These are phyloP conservation scores for Ischnura elegans DNA, from an alignment of 2,888 invertebrate species.

Conservation along the genomic window DNA sequence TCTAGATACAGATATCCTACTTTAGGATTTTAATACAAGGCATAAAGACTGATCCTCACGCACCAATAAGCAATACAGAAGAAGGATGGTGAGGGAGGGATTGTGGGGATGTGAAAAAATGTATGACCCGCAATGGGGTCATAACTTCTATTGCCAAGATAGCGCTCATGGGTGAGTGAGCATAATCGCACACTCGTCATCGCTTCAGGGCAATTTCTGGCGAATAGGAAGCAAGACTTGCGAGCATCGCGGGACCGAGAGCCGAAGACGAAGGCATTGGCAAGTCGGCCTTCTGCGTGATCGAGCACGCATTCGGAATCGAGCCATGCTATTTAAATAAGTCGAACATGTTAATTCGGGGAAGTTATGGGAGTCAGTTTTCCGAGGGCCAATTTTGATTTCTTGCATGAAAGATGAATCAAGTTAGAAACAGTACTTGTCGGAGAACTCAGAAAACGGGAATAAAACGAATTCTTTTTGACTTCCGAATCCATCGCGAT, in stretches of 20 bases:
- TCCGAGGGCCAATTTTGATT: neutral
- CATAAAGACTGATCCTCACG: too few relatives aligned
- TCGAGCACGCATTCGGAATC: neutral
- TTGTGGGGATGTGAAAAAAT: too few relatives aligned
- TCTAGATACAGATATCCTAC: too few relatives aligned
- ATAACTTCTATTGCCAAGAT: too few relatives aligned
- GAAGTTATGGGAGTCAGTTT: constrained; percentile 14
- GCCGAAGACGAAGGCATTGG: neutral
- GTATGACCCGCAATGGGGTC: too few relatives aligned
- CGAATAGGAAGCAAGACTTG: too few relatives aligned
- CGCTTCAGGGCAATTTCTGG: too few relatives aligned
- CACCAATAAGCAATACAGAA: too few relatives aligned
- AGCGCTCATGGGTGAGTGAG: too few relatives aligned
- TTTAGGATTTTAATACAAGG: too few relatives aligned
- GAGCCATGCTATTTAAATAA: neutral
- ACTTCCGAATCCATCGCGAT: neutral
- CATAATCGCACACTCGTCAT: too few relatives aligned
- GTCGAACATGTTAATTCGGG: constrained; percentile 21
- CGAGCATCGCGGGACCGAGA: neutral
- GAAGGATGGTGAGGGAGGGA: too few relatives aligned
- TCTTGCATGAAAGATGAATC: neutral
- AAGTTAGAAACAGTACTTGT: neutral
- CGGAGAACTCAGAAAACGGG: neutral
- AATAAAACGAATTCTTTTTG: neutral
- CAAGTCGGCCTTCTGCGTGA: neutral